Evolutionary conservation across 1,140 invertebrate genomes (phyloP), one percentile per base, ranked within the genome.

Genomic region (Caenorhabditis tropicalis): DNA sequence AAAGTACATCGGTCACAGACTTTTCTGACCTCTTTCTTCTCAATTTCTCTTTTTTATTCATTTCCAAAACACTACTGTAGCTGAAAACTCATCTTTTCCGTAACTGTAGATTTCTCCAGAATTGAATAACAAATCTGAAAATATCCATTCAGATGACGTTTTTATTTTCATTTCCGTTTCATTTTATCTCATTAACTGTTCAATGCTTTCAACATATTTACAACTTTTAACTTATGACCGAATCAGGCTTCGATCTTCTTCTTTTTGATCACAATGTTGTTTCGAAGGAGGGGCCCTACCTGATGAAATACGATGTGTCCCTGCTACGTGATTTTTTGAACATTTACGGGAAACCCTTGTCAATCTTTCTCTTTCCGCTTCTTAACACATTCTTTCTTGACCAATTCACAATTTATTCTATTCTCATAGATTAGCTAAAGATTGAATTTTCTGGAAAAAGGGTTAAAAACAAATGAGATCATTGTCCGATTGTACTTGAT

Each of bases 41-140:
- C n/a, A n/a, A n/a, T n/a, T n/a, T n/a, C n/a, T n/a, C n/a, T n/a
- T n/a, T n/a, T n/a, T n/a, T n/a, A n/a, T n/a, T n/a, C 39, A 43
- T 6, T 43, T 43, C 39, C 39, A 43, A n/a, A n/a, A n/a, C n/a
- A n/a, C n/a, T n/a, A n/a, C n/a, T n/a, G n/a, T n/a, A n/a, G n/a
- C n/a, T n/a, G n/a, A n/a, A n/a, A n/a, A n/a, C n/a, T n/a, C n/a
- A n/a, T n/a, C n/a, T n/a, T n/a, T n/a, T n/a, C n/a, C n/a, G n/a
- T n/a, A n/a, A n/a, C 29, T 89, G 5, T 82, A 82, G 49, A 46
- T 82, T 29, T 24, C 90, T 36, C 88, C 88, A 21, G 88, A 90
- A 39, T 89, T 90, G 39, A 43, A 43, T 6, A 43, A 43, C n/a
- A 2, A n/a, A 27, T 16, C 3, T 31, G 58, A 29, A 29, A 27